Base-by-base conservation (phyloP, 2,888 invertebrate species). In the Cistogaster globosa region DNA sequence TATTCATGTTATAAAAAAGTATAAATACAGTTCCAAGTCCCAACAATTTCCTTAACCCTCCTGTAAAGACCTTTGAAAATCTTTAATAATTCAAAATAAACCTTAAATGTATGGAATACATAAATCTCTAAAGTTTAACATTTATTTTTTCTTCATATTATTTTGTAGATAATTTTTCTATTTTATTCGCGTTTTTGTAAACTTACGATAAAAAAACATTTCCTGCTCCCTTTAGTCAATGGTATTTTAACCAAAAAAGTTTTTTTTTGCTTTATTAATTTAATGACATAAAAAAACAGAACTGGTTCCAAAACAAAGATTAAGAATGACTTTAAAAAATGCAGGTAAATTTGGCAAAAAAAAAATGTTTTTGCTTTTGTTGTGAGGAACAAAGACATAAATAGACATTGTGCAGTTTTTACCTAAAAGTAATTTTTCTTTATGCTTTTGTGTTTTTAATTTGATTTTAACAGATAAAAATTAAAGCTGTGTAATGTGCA, bases 331-430 rank as follows among this genome's bases (percentile, higher is more conserved):
- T 57, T 26, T 16, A 72, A 60, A 69, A 55, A 60, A 16, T 79
- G 53, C 63, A 71, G 57, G 71, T 71, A 57, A 69, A 71, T 79
- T 71, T 55, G 55, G 53, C 60, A 26, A 53, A 26, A 42, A 60
- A 77, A 36, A 16, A n/a, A 55, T 57, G n/a, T n/a, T n/a, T n/a
- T 32, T 14, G 36, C n/a, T 32, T 62, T 72, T 42, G 42, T 48
- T 48, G 20, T 20, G 60, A 3, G 9, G 12, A 55, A 67, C 12
- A 77, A 60, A 38, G 26, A 42, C 48, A 38, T 11, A 62, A 32
- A 32, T 0, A 42, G 2, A 12, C 1, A 71, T 62, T 77, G 20
- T 48, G 51, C 42, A 42, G 26, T 11, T 7, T 16, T 32, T 53
- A 63, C 12, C 16, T 48, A 6, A 6, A 48, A 48, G 45, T 12